Evolutionary conservation across 1,140 invertebrate species (phyloP).

Genomic region (Diachasma alloeum): DNA sequence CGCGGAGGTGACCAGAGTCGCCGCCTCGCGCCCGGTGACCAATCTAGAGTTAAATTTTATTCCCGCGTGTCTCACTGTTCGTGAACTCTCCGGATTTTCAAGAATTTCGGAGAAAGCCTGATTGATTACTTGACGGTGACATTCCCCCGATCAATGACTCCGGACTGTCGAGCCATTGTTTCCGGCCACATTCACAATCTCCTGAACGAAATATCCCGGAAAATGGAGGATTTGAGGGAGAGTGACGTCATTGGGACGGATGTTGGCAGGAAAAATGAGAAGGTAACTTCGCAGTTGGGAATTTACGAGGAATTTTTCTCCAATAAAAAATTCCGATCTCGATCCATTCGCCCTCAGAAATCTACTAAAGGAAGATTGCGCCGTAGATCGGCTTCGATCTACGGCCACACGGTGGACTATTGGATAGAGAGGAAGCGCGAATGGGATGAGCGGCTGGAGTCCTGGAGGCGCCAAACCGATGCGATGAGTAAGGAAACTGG

Average conservation of each 20-base stretch:
- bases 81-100: constrained; percentile 8
- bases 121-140: constrained; percentile 38
- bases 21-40: no score
- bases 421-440: constrained; percentile 38
- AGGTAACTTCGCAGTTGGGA: background rate
- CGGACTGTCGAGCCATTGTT: constrained; percentile 31
- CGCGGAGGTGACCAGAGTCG: no score
- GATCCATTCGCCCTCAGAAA: constrained; percentile 13
- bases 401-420: constrained; percentile 33
- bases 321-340: no score
- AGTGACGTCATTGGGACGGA: background rate
- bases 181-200: constrained; percentile 44
- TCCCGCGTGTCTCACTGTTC: no score
- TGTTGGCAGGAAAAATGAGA: background rate
- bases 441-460: constrained; percentile 32
- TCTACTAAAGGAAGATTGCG: constrained; percentile 2
- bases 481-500: background rate
- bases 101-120: constrained; percentile 39
- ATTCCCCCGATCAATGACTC: constrained; percentile 35
- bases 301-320: no score
- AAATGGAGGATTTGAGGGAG: constrained; percentile 40
- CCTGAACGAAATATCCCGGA: constrained; percentile 32
- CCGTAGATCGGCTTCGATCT: constrained; percentile 30
- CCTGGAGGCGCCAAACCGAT: constrained; percentile 27
- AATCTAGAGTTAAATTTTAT: no score